Conservation (phyloP, 2,888 invertebrate genomes). For the Rhamphomyia laevipes region DNA sequence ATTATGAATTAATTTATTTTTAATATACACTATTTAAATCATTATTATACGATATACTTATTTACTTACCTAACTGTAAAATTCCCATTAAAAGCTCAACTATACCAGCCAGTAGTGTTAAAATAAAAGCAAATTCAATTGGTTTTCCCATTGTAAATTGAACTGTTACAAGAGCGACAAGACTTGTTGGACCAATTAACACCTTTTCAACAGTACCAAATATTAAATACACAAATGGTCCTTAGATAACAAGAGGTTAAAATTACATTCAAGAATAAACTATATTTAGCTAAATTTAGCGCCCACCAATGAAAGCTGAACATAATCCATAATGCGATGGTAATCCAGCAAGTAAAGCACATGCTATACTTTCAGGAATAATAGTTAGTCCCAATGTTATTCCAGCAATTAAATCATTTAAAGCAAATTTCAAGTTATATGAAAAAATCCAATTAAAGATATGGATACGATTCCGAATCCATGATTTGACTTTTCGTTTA, state of each 20-base stretch:
- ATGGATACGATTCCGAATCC: slow-evolving; percentile 13
- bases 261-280: no score
- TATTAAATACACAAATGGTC: slow-evolving; percentile 71
- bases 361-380: slow-evolving; percentile 91
- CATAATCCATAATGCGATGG: slow-evolving; percentile 86
- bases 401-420: slow-evolving; percentile 77
- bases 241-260: slow-evolving; percentile 32
- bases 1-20: no score
- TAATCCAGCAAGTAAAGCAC: slow-evolving; percentile 73
- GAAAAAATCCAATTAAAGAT: slow-evolving; percentile 31
- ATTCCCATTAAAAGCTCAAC: slow-evolving; percentile 69
- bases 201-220: slow-evolving; percentile 80
- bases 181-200: slow-evolving; percentile 81
- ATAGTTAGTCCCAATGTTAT: slow-evolving; percentile 80
- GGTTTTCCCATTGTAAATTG: slow-evolving; percentile 61
- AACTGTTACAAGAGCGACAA: slow-evolving; percentile 63
- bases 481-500: neutral
- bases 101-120: slow-evolving; percentile 66
- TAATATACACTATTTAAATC: no score
- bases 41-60: no score
- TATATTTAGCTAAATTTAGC: neutral
- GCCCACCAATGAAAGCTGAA: slow-evolving; percentile 72
- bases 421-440: slow-evolving; percentile 37
- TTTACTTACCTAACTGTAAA: slow-evolving; percentile 59
- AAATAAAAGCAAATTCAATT: slow-evolving; percentile 59